Percentiles rank a stretch among this genome's conserved stretches.
Conservation (phyloP, 2,797 vertebrate species). For the Hemitrygon akajei region DNA sequence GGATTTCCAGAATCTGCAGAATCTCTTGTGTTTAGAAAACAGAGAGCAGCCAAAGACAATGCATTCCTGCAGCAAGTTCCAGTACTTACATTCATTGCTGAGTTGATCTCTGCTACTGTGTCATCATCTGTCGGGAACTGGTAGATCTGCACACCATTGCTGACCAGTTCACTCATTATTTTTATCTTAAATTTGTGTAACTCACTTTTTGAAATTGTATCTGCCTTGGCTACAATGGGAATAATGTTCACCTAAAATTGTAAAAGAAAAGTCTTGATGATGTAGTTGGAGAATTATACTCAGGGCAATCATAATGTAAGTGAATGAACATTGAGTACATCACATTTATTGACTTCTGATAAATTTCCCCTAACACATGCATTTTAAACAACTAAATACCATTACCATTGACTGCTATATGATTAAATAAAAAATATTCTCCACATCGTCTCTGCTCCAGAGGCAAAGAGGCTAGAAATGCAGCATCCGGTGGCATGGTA, state of each 20-base stretch:
- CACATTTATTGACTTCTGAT: background rate
- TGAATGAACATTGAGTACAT: background rate
- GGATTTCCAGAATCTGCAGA: too few species aligned
- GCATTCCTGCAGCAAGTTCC: background rate
- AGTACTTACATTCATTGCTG: slow-evolving; percentile 90
- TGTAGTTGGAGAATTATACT: background rate
- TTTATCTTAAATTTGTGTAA: slow-evolving; percentile 98
- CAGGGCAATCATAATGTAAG: background rate
- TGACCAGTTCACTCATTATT: slow-evolving; percentile 97
- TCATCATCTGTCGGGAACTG: slow-evolving; percentile 96
- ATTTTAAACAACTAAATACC: background rate
- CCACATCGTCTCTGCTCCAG: background rate
- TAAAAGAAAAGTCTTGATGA: background rate
- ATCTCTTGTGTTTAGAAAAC: background rate
- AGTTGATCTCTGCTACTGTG: slow-evolving; percentile 87
- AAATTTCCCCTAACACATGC: background rate
- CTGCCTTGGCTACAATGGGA: slow-evolving; percentile 94
- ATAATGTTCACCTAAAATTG: slow-evolving; percentile 85
- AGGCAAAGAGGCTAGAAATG: background rate
- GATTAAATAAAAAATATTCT: background rate
- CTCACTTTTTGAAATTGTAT: slow-evolving; percentile 97
- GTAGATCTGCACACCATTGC: slow-evolving; percentile 96
- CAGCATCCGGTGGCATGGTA: background rate
- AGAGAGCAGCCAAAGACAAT: background rate
- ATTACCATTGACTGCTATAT: background rate